Evolutionary conservation across 1,140 invertebrate genomes (phyloP), one percentile per base, ranked within the genome.

Genomic region (Platyscapa corneri): DNA sequence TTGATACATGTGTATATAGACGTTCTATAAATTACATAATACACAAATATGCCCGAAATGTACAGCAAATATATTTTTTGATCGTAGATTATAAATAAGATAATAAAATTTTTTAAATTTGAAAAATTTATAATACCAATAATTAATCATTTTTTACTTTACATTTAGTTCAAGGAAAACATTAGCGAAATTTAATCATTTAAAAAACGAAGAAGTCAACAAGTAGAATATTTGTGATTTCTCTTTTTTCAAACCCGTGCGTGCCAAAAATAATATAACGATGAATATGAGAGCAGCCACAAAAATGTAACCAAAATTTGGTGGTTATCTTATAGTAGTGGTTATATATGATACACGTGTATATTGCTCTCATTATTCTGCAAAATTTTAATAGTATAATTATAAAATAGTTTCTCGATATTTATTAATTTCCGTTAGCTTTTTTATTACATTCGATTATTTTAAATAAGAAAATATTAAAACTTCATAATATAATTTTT

Each of bases 251-350:
- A 64, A 75, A 74, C 27, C 49, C 23, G 34, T 60, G 83, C 67
- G 67, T 80, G 65, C 16, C n/a, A 75, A n/a, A 79, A n/a, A 67
- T 18, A 46, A 67, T 30, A 46, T 46, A 32, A 12, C 20, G 27
- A 72, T 65, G 53, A 49, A 64, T 7, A 65, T 27, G 39, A 37
- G 27, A 27, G 80, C 32, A 83, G 34, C 72, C 65, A 23, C 80
- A 83, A 86, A 60, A 86, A 72, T 70, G 75, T 70, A 37, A 82
- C 18, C 37, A 76, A 81, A 85, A 81, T 65, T 65, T 65, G 76
- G 77, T 37, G 70, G 70, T 82, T 27, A 32, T 67, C n/a, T 39
- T 76, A 76, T 65, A 3, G 30, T n/a, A 32, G 53, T 60, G 34
- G 37, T 30, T 67, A 12, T 27, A 16, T 42, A 65, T n/a, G n/a